Evolutionary conservation across 1,140 invertebrate genomes (phyloP).

Genomic region (Tetramorium alpestre): DNA sequence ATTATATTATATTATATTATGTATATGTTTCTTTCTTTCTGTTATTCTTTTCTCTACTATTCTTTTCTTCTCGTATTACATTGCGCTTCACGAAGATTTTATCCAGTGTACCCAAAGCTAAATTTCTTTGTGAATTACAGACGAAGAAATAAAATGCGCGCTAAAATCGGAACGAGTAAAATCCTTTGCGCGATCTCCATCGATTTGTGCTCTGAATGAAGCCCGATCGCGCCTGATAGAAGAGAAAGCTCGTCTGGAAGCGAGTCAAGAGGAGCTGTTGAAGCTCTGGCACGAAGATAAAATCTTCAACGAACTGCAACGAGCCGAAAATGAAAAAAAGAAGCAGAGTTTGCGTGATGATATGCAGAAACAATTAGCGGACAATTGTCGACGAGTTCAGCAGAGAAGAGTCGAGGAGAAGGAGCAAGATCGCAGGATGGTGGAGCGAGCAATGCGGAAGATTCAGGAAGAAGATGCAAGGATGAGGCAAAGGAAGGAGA

Average conservation of each 20-base stretch:
- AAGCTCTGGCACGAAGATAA: background rate
- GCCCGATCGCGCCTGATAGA: background rate
- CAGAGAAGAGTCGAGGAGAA: conserved; percentile 43
- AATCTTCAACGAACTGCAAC: background rate
- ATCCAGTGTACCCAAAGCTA: background rate
- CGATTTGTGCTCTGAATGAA: background rate
- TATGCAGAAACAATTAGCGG: conserved; percentile 44
- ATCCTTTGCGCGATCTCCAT: background rate
- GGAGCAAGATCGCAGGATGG: conserved; percentile 53
- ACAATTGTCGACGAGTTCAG: conserved; percentile 35
- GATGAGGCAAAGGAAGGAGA: background rate
- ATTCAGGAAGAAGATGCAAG: background rate
- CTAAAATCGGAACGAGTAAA: background rate
- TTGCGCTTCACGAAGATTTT: background rate
- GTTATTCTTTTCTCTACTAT: no score
- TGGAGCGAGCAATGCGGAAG: conserved; percentile 4
- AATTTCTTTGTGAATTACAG: background rate
- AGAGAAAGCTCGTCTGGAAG: background rate
- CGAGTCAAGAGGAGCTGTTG: background rate
- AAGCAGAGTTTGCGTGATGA: conserved; percentile 1
- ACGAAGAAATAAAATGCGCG: conserved; percentile 16
- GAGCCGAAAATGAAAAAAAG: conserved; percentile 7
- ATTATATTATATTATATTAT: no score
- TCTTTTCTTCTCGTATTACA: background rate
- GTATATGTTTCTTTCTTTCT: no score